Percentiles rank a stretch among this genome's conserved stretches.
These are phyloP conservation scores for Oncorhynchus gorbuscha DNA, from an alignment of 2,113 vertebrate species.

Conservation along the genomic window DNA sequence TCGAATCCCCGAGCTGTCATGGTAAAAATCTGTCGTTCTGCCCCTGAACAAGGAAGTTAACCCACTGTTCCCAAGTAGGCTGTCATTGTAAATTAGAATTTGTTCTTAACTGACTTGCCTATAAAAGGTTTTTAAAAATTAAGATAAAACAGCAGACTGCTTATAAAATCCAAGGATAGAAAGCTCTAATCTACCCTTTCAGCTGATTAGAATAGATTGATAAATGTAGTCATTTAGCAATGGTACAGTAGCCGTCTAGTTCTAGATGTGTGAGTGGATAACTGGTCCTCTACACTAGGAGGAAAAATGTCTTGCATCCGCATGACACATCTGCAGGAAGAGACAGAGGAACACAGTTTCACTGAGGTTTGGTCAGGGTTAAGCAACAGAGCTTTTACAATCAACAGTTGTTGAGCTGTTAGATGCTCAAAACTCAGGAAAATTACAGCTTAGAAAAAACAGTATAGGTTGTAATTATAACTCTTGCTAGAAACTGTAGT, in stretches of 20 bases:
- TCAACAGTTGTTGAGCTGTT: neutral
- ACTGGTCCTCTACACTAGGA: neutral
- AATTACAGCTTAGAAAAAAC: no score
- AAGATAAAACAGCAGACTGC: slow-evolving; percentile 28
- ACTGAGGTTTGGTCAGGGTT: neutral
- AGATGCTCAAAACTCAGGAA: neutral
- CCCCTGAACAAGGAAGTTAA: no score
- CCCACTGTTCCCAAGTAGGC: no score
- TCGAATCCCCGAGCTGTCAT: no score
- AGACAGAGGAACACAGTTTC: slow-evolving; percentile 3
- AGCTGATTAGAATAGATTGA: neutral
- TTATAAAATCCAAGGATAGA: slow-evolving; percentile 27
- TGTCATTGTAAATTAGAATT: no score
- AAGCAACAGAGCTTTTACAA: neutral
- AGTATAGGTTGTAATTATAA: no score
- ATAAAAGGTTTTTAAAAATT: no score
- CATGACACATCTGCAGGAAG: no score
- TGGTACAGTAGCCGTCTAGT: slow-evolving; percentile 7
- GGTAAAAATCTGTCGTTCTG: no score
- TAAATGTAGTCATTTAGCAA: neutral
- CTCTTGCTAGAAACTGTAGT: no score
- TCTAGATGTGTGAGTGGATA: neutral
- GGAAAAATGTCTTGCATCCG: no score
- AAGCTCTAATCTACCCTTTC: neutral
- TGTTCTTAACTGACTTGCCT: no score